phyloP scores from a whole-genome alignment of 2,888 invertebrate genomes.

The Drosophila kanekoi region DNA sequence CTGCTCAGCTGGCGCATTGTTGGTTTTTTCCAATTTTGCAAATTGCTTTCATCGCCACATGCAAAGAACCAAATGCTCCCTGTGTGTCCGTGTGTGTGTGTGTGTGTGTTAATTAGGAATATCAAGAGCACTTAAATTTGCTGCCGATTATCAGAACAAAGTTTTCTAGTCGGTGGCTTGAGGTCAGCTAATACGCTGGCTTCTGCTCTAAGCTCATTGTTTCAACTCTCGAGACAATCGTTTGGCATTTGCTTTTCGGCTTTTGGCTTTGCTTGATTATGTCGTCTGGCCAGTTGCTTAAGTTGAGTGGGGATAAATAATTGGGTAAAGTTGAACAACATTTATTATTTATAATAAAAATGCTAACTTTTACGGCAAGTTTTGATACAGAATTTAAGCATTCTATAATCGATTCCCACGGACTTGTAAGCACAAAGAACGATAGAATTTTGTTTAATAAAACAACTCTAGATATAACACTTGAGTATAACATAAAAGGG shows the following conservation, averaged over 20 bases:
- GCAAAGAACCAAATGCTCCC: slow-evolving; percentile 39
- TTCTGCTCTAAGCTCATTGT: slow-evolving; percentile 12
- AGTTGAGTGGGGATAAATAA: slow-evolving; percentile 4
- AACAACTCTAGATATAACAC: too few species aligned
- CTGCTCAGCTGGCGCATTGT: slow-evolving; percentile 40
- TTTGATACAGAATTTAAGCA: background rate
- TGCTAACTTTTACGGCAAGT: background rate
- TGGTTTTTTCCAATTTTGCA: slow-evolving; percentile 69
- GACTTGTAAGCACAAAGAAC: background rate
- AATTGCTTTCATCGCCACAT: slow-evolving; percentile 58
- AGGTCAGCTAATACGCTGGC: slow-evolving; percentile 11
- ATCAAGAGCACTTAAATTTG: slow-evolving; percentile 72
- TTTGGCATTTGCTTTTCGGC: slow-evolving; percentile 41
- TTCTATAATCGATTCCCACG: background rate
- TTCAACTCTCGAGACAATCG: slow-evolving; percentile 59
- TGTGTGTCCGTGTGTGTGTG: slow-evolving; percentile 23
- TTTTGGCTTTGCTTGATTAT: slow-evolving; percentile 13
- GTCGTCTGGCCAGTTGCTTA: slow-evolving; percentile 21
- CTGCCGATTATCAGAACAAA: slow-evolving; percentile 68
- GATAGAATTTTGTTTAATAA: background rate
- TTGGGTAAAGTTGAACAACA: background rate
- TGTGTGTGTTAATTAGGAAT: slow-evolving; percentile 73
- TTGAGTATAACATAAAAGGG: background rate
- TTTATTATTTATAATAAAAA: background rate
- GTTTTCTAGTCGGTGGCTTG: slow-evolving; percentile 34